Evolutionary conservation across 2,888 invertebrate genomes (phyloP), one percentile per base, ranked within the genome.

Genomic region (Globia sparganii): DNA sequence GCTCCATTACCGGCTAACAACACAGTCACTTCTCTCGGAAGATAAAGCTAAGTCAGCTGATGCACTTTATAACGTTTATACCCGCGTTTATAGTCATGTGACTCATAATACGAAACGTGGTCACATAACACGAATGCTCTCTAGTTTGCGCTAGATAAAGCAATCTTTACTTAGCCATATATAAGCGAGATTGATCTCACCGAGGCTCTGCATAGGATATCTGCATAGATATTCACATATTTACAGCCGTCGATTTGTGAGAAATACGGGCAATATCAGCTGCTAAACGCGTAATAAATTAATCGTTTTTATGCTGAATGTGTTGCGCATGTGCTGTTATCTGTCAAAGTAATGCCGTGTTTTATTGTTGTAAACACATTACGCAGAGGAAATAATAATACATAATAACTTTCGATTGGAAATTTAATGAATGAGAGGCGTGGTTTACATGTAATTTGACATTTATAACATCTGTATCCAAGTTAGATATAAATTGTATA

Each of bases 161-260:
- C 64, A 62, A 64, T 72, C 25, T 49, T 28, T 58, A 31, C 49
- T 65, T 31, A 58, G 11, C 46, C 31, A 28, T 18, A 25, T 18
- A 28, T 53, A 67, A 43, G n/a, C 28, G 46, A 58, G 25, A 59
- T 78, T 8, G n/a, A 15, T 40, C n/a, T 56, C 18, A 62, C 46
- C 6, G n/a, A 72, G 40, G 37, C 46, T 62, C 46, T 56, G n/a
- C 9, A 56, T 31, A 49, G 56, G 64, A 64, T 69, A 84, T 83
- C 80, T 85, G 80, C 62, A 18, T 70, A 62, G 25, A 70, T 31
- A 61, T 70, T 70, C 3, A 5, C 28, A 49, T 70, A 61, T 43
- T 70, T 61, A 28, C 25, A 61, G 40, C 61, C 21, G 21, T 40
- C 15, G 40, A 43, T 70, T 70, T 62, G 28, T 25, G 40, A 18